Percentiles rank a stretch among this genome's conserved stretches.
These are phyloP conservation scores for Trissolcus japonicus DNA, from an alignment of 2,888 invertebrate genomes.

Conservation along the genomic window DNA sequence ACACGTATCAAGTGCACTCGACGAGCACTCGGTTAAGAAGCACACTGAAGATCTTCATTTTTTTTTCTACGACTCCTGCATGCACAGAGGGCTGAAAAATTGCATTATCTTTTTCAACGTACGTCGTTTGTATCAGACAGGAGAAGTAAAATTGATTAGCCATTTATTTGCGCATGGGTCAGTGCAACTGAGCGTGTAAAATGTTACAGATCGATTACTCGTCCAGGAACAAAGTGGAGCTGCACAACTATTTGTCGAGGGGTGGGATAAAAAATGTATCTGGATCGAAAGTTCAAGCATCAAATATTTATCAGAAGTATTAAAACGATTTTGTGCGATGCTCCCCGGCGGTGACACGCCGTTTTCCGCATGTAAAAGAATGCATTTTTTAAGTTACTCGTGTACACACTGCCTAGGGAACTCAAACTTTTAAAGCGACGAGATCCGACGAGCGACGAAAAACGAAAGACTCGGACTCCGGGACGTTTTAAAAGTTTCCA, in stretches of 20 bases:
- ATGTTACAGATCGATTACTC: neutral
- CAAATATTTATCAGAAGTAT: slow-evolving; percentile 25
- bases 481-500: slow-evolving; percentile 61
- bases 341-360: slow-evolving; percentile 29
- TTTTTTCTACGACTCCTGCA: slow-evolving; percentile 47
- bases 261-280: neutral
- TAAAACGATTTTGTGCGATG: slow-evolving; percentile 26
- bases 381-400: slow-evolving; percentile 57
- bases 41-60: slow-evolving; percentile 59
- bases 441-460: slow-evolving; percentile 55
- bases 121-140: too few relatives aligned
- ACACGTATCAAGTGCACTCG: slow-evolving; percentile 57
- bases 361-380: slow-evolving; percentile 49
- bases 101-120: slow-evolving; percentile 4
- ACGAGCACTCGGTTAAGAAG: slow-evolving; percentile 47
- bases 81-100: slow-evolving; percentile 42
- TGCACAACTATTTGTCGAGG: too few relatives aligned
- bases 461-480: slow-evolving; percentile 39
- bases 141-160: slow-evolving; percentile 25
- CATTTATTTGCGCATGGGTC: slow-evolving; percentile 21
- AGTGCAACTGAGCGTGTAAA: neutral
- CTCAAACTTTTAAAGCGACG: slow-evolving; percentile 60
- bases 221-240: too few relatives aligned
- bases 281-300: slow-evolving; percentile 5
- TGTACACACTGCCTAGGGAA: slow-evolving; percentile 54